Conservation (phyloP, 1,140 invertebrate species). For the Nixonia krombeini region DNA sequence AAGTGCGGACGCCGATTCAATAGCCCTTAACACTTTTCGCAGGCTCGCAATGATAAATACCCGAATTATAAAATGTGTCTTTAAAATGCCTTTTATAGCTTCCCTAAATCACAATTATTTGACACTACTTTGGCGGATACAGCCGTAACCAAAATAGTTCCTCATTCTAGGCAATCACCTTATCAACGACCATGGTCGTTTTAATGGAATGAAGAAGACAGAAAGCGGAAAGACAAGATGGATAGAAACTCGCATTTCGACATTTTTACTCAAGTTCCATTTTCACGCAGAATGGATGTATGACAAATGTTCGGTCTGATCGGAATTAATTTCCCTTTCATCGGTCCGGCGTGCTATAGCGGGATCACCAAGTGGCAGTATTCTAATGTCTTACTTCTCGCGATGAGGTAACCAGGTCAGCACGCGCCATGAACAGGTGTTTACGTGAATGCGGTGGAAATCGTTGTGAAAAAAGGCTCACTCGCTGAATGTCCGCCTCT, state of each 20-base stretch:
- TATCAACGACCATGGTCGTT: too few relatives aligned
- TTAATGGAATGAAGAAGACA: too few relatives aligned
- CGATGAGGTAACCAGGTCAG: conserved; percentile 50
- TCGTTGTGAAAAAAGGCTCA: conserved; percentile 37
- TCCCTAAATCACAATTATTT: too few relatives aligned
- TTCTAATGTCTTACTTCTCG: conserved; percentile 49
- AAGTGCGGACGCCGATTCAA: conserved; percentile 9
- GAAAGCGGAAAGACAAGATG: too few relatives aligned
- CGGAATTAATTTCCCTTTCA: conserved; percentile 40
- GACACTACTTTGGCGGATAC: too few relatives aligned
- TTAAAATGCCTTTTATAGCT: too few relatives aligned
- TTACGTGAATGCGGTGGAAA: conserved; percentile 41
- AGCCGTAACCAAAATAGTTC: too few relatives aligned
- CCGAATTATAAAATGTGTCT: too few relatives aligned
- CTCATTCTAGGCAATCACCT: too few relatives aligned
- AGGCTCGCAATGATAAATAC: too few relatives aligned
- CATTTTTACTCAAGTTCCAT: conserved; percentile 6
- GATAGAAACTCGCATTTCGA: neutral
- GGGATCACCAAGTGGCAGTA: conserved; percentile 25
- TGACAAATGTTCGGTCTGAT: conserved; percentile 13
- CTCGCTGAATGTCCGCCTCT: conserved; percentile 31
- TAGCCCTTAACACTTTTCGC: conserved; percentile 17
- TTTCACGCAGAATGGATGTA: conserved; percentile 7
- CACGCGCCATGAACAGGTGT: conserved; percentile 45
- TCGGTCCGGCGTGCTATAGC: conserved; percentile 35